Evolutionary conservation across 1,140 invertebrate species (phyloP).

Genomic region (Drosophila asahinai): DNA sequence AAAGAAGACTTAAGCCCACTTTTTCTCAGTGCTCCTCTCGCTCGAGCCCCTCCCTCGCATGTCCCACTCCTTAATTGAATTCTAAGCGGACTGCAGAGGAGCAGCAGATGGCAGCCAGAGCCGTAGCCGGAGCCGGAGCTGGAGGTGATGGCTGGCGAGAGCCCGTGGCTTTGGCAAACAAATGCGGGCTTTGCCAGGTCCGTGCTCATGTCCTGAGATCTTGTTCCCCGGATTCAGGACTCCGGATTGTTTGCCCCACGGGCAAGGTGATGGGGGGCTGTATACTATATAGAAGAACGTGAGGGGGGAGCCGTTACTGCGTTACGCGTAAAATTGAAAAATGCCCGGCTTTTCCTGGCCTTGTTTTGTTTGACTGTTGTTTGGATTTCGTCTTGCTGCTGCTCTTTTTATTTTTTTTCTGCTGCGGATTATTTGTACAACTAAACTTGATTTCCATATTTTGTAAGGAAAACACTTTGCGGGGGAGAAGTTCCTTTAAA

Average conservation of each 20-base stretch:
- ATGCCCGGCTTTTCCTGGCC: conserved; percentile 43
- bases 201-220: conserved; percentile 57
- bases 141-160: conserved; percentile 44
- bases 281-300: background rate
- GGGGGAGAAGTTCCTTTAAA: conserved; percentile 21
- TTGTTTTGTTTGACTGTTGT: conserved; percentile 30
- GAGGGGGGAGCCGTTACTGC: conserved; percentile 12
- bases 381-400: conserved; percentile 40
- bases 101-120: conserved; percentile 25
- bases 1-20: background rate
- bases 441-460: conserved; percentile 68
- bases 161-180: conserved; percentile 63
- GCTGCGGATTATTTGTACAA: conserved; percentile 61
- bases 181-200: conserved; percentile 55
- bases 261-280: conserved; percentile 19
- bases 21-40: conserved; percentile 24
- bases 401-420: conserved; percentile 17
- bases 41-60: too few relatives aligned
- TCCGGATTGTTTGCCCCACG: conserved; percentile 43
- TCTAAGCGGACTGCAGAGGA: conserved; percentile 56
- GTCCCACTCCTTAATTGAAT: conserved; percentile 60
- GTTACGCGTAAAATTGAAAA: conserved; percentile 65
- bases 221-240: conserved; percentile 23
- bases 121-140: background rate
- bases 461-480: conserved; percentile 32